Evolutionary conservation across 35 echinoderm and acorn worm species (phyloP).

Genomic region (Acanthaster planci): DNA sequence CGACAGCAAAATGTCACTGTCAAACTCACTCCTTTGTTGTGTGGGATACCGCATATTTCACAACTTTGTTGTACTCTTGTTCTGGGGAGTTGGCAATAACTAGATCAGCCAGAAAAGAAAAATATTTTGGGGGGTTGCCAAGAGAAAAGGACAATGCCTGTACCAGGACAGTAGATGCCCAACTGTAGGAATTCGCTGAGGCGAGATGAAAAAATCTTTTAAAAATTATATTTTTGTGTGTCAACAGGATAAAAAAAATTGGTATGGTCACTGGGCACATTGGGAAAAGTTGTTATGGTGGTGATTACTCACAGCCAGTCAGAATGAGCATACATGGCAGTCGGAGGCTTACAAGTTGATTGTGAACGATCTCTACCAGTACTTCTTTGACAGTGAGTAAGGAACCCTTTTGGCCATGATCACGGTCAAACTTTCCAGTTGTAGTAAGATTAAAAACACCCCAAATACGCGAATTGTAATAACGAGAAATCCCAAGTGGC

Average conservation of each 20-base stretch:
- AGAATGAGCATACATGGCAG: background rate
- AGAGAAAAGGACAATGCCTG: background rate
- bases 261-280: conserved; percentile 18
- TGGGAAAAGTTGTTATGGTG: background rate
- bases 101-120: background rate
- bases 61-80: background rate
- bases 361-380: background rate
- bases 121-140: background rate
- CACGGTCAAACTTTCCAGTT: too few species aligned
- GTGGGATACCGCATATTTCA: background rate
- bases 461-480: too few species aligned
- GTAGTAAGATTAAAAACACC: too few species aligned
- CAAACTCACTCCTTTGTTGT: background rate
- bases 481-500: too few species aligned
- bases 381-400: background rate
- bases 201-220: background rate
- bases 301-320: background rate
- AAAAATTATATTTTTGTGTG: conserved; percentile 11
- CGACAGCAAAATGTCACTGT: background rate
- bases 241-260: background rate
- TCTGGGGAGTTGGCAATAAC: background rate
- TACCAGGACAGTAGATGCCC: background rate
- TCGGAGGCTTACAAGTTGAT: background rate
- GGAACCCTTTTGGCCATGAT: too few species aligned
- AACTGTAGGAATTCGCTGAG: background rate